Percentiles rank a stretch among this genome's conserved stretches.
Conservation (phyloP, 2,888 invertebrate genomes). For the Ligdia adustata region DNA sequence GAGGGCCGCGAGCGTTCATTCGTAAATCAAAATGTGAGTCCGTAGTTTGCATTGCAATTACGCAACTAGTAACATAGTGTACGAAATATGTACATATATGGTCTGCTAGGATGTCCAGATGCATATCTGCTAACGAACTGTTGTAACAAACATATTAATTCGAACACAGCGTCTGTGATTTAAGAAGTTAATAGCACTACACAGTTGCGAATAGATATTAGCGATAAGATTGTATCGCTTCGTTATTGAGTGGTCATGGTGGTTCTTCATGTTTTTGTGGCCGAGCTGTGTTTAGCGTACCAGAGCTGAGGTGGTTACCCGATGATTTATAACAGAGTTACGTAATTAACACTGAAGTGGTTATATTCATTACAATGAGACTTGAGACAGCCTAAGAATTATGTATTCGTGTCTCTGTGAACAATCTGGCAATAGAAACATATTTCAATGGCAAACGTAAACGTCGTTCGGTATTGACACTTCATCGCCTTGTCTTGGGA, state of each 20-base stretch:
- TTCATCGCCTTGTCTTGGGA: slow-evolving; percentile 38
- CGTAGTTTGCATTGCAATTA: slow-evolving; percentile 42
- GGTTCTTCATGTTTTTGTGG: slow-evolving; percentile 26
- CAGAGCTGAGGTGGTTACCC: slow-evolving; percentile 19
- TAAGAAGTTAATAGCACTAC: slow-evolving; percentile 33
- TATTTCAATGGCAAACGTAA: not conserved
- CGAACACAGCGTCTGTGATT: slow-evolving; percentile 41
- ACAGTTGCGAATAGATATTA: slow-evolving; percentile 42
- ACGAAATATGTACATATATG: too few relatives aligned
- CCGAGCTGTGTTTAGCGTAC: slow-evolving; percentile 21
- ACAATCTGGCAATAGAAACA: not conserved
- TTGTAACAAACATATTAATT: slow-evolving; percentile 51
- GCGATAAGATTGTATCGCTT: slow-evolving; percentile 42
- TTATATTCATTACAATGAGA: slow-evolving; percentile 13
- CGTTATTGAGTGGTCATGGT: slow-evolving; percentile 28
- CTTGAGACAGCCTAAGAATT: not conserved
- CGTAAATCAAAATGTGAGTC: slow-evolving; percentile 58
- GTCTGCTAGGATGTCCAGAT: slow-evolving; percentile 47
- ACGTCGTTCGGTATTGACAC: slow-evolving; percentile 31
- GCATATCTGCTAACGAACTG: slow-evolving; percentile 47
- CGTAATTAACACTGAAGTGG: slow-evolving; percentile 17
- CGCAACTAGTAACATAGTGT: slow-evolving; percentile 38
- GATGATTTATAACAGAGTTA: slow-evolving; percentile 22
- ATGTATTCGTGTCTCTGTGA: not conserved
- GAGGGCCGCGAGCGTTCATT: slow-evolving; percentile 50